These are phyloP conservation scores for Camponotus pennsylvanicus DNA, from an alignment of 1,140 invertebrate genomes.

Conservation along the genomic window DNA sequence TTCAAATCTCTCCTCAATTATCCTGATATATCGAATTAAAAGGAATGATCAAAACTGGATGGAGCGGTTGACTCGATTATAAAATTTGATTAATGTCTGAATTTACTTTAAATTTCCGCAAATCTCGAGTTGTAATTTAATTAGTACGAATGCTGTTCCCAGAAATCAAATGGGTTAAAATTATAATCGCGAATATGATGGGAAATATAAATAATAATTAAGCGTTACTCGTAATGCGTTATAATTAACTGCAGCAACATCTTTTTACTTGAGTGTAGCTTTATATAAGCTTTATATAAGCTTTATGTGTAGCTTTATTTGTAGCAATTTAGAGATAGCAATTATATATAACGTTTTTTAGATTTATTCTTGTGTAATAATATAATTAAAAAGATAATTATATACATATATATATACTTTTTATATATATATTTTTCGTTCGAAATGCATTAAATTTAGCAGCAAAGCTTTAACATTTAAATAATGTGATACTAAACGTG, in stretches of 20 bases:
- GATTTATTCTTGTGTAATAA: not conserved
- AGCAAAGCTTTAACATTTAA: not conserved
- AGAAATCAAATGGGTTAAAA: not conserved
- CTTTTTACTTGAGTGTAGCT: not conserved
- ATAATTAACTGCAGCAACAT: not conserved
- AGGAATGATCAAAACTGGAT: not conserved
- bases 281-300: not conserved
- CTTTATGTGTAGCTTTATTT: not conserved
- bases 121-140: not conserved
- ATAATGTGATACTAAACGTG: not conserved
- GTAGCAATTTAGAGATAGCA: not conserved
- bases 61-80: not conserved
- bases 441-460: not conserved
- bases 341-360: not conserved
- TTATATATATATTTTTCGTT: too few species aligned
- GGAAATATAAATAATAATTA: not conserved
- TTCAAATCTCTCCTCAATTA: not conserved
- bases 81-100: not conserved
- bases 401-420: too few species aligned
- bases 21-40: constrained; percentile 3
- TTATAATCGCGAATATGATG: not conserved
- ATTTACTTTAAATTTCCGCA: constrained; percentile 1
- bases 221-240: not conserved
- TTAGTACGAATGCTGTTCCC: not conserved
- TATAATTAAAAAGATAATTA: not conserved